Base-by-base conservation (phyloP, 1,140 invertebrate species). In the Mizuhopecten yessoensis region DNA sequence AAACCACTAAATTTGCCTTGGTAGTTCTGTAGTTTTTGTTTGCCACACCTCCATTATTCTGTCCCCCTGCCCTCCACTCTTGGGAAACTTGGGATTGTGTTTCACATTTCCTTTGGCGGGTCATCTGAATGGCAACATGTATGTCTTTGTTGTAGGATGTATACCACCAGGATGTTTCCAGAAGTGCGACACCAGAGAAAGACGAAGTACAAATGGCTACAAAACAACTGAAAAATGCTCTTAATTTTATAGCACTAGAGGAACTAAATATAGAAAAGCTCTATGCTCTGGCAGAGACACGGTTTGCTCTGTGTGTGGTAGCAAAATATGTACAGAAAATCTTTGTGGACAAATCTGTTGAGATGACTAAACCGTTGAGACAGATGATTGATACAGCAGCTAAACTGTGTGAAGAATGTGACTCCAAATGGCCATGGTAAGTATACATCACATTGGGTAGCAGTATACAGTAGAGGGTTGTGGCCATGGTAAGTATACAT, bases 361-460 rank as follows among this genome's bases (percentile, higher is more conserved):
- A 90, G 36, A 86, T 75, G 33, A 45, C 86, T n/a, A 86, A 57
- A 42, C 15, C 33, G 10, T n/a, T 88, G 20, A 91, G 86, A 49
- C 89, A 87, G 88, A 29, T 94, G 29, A 57, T 94, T 34, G 88
- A 91, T 15, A 91, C 86, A 36, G 93, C 92, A 33, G 88, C 86
- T 36, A 88, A 88, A 86, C 86, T 94, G 15, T 92, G 91, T 92
- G 93, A 94, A 57, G 90, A 92, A 34, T 90, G 88, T 42, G 88
- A 89, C 20, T 90, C 90, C 33, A 87, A 90, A 42, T 93, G 92
- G 93, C 92, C 92, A 17, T 93, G 89, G 94, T 94, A 92, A n/a
- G n/a, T n/a, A n/a, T n/a, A n/a, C n/a, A n/a, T n/a, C n/a, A n/a
- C n/a, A n/a, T n/a, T n/a, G n/a, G n/a, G n/a, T n/a, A n/a, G n/a